These are phyloP conservation scores for Meloidogyne floridensis DNA, from an alignment of 1,140 invertebrate genomes.

Conservation along the genomic window DNA sequence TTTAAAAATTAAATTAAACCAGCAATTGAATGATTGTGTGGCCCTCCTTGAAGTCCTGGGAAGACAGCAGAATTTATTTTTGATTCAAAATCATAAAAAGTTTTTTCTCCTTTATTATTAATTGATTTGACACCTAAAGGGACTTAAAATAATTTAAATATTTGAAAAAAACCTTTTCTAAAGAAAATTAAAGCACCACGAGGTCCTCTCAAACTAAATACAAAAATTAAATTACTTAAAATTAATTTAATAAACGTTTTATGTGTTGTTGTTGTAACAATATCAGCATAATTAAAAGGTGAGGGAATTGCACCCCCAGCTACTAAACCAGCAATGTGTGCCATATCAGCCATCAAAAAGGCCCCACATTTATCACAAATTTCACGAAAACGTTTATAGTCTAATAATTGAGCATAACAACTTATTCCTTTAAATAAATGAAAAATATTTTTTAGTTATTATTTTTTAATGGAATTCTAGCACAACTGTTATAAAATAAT, in stretches of 20 bases:
- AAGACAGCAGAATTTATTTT: slow-evolving; percentile 91
- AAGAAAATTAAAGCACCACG: slow-evolving; percentile 68
- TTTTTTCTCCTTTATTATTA: slow-evolving; percentile 75
- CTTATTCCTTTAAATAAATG: slow-evolving; percentile 74
- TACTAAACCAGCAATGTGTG: slow-evolving; percentile 87
- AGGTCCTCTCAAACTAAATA: slow-evolving; percentile 76
- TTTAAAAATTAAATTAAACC: slow-evolving; percentile 58
- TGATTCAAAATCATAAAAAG: slow-evolving; percentile 82
- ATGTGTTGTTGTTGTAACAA: slow-evolving; percentile 72
- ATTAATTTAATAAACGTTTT: slow-evolving; percentile 29
- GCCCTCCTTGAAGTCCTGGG: slow-evolving; percentile 87
- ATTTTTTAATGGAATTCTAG: no score
- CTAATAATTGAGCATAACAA: slow-evolving; percentile 79
- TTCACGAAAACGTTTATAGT: slow-evolving; percentile 81
- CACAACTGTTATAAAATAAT: no score
- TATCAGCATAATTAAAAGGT: slow-evolving; percentile 88
- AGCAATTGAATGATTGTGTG: slow-evolving; percentile 86
- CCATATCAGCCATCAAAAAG: slow-evolving; percentile 91
- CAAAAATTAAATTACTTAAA: background rate
- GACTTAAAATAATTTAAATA: background rate
- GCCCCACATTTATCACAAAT: slow-evolving; percentile 84
- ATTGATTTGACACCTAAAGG: slow-evolving; percentile 52
- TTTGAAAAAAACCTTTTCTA: slow-evolving; percentile 52
- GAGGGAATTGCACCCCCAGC: slow-evolving; percentile 82
- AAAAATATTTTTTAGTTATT: background rate